Conservation (phyloP, 1,140 invertebrate species). For the Idris sp. region DNA sequence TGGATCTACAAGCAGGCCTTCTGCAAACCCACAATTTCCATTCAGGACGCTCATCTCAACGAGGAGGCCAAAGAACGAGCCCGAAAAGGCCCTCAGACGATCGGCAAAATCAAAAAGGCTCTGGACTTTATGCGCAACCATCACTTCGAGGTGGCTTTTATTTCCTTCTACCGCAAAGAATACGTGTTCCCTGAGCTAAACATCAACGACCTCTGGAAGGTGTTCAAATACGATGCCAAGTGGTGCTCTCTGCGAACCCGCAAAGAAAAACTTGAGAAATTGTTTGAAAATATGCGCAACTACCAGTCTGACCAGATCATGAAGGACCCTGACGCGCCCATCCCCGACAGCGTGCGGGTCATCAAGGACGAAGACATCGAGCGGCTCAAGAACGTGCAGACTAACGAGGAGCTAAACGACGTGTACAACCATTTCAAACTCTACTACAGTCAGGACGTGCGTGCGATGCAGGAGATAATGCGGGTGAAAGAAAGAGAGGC, state of each 20-base stretch:
- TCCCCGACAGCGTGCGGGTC: constrained; percentile 89
- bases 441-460: constrained; percentile 92
- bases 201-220: constrained; percentile 97
- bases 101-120: constrained; percentile 94
- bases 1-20: constrained; percentile 99
- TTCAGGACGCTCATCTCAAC: constrained; percentile 82
- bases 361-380: constrained; percentile 94
- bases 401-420: constrained; percentile 94
- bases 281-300: constrained; percentile 95
- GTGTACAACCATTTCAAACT: constrained; percentile 95
- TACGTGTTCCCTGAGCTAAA: constrained; percentile 96
- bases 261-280: constrained; percentile 88
- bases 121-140: constrained; percentile 98
- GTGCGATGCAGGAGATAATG: constrained; percentile 88
- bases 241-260: constrained; percentile 96
- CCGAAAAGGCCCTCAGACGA: constrained; percentile 82
- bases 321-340: constrained; percentile 88
- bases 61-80: constrained; percentile 79
- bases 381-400: constrained; percentile 88
- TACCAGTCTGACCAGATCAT: constrained; percentile 93
- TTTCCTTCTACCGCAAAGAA: constrained; percentile 99
- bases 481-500: constrained; percentile 80
- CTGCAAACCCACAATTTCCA: constrained; percentile 87
- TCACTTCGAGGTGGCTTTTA: constrained; percentile 97
- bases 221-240: constrained; percentile 97